Evolutionary conservation across 2,888 invertebrate genomes (phyloP).

Genomic region (Hypercompe scribonia): DNA sequence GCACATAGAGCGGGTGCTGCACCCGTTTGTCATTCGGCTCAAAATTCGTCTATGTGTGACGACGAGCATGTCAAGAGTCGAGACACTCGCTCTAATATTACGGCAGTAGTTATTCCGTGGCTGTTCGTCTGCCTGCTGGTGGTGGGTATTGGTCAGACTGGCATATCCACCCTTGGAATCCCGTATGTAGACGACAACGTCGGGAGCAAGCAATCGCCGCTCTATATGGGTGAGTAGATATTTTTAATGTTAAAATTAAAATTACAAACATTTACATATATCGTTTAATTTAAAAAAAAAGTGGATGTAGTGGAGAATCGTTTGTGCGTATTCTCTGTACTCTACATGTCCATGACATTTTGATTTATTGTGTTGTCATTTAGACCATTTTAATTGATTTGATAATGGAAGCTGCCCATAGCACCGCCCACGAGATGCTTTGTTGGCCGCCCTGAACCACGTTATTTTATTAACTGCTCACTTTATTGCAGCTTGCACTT

Average conservation of each 20-base stretch:
- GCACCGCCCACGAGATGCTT: constrained; percentile 55
- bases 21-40: constrained; percentile 66
- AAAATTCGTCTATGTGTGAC: constrained; percentile 81
- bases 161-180: constrained; percentile 96
- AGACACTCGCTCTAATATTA: constrained; percentile 91
- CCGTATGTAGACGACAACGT: constrained; percentile 98
- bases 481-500: constrained; percentile 51
- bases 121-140: constrained; percentile 95
- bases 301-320: constrained; percentile 26
- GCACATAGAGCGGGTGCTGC: constrained; percentile 74
- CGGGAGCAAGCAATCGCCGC: constrained; percentile 95
- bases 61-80: constrained; percentile 88
- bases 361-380: constrained; percentile 36
- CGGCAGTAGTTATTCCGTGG: constrained; percentile 93
- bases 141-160: constrained; percentile 97
- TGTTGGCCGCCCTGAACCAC: constrained; percentile 60
- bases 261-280: too few species aligned
- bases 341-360: constrained; percentile 26
- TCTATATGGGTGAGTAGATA: constrained; percentile 93
- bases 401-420: constrained; percentile 65
- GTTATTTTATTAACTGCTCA: constrained; percentile 62
- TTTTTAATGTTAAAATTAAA: constrained; percentile 30
- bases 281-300: constrained; percentile 22
- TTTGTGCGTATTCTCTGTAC: constrained; percentile 34
- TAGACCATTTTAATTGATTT: constrained; percentile 41